phyloP scores from a whole-genome alignment of 1,140 invertebrate genomes.

The Hesperophylax magnus region DNA sequence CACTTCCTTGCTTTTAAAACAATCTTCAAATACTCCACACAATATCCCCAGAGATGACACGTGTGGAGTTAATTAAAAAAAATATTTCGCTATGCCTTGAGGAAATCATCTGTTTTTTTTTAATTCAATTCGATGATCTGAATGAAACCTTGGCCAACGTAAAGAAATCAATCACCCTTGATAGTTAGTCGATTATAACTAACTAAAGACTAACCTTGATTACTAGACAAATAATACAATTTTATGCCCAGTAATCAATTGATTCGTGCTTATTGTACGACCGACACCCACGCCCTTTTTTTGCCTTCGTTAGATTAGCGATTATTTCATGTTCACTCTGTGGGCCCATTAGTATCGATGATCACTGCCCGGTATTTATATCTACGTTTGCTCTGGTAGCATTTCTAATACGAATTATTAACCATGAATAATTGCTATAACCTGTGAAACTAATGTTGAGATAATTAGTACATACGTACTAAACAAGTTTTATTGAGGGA shows the following conservation, averaged over 20 bases:
- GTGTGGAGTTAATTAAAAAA: no score
- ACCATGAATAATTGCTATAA: no score
- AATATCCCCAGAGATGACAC: no score
- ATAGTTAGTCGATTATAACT: background rate
- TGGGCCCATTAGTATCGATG: background rate
- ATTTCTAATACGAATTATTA: background rate
- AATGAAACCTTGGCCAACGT: constrained; percentile 9
- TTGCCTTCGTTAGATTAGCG: background rate
- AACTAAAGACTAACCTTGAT: constrained; percentile 8
- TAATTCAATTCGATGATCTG: background rate
- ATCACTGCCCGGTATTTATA: constrained; percentile 6
- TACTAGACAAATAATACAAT: constrained; percentile 13
- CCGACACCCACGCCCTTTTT: constrained; percentile 28
- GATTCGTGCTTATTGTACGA: constrained; percentile 11
- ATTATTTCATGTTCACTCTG: constrained; percentile 6
- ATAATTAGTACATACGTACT: no score
- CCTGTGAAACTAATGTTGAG: no score
- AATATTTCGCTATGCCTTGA: no score
- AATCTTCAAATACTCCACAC: no score
- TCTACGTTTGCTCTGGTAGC: background rate
- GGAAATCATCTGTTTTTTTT: background rate
- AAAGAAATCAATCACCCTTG: constrained; percentile 19
- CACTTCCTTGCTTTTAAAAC: no score
- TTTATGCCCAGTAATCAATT: constrained; percentile 5
- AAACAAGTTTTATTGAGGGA: no score